These are phyloP conservation scores for Eleutherodactylus coqui DNA, from an alignment of 2,797 vertebrate genomes.

Conservation along the genomic window DNA sequence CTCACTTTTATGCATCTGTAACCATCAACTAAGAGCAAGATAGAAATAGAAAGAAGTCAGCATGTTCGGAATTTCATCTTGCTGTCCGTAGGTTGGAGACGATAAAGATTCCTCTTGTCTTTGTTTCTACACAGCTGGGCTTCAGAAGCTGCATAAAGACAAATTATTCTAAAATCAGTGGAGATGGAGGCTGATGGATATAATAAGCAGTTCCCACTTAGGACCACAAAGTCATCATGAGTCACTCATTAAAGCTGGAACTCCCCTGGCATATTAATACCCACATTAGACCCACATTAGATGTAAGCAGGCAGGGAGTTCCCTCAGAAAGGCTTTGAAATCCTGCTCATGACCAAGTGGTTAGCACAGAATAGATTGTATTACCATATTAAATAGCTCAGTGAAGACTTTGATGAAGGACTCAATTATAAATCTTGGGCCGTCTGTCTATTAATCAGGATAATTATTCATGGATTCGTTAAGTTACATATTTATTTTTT, in stretches of 20 bases:
- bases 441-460: background rate
- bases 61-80: too few species aligned
- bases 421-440: conserved; percentile 11
- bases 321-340: background rate
- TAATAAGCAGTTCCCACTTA: too few species aligned
- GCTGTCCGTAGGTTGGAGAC: too few species aligned
- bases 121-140: too few species aligned
- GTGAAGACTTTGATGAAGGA: conserved; percentile 28
- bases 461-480: conserved; percentile 23
- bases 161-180: too few species aligned
- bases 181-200: too few species aligned
- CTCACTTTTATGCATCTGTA: too few species aligned
- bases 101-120: too few species aligned
- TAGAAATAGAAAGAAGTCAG: too few species aligned
- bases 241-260: background rate
- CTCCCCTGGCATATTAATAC: background rate
- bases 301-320: background rate
- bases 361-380: conserved; percentile 20
- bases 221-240: too few species aligned
- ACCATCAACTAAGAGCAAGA: too few species aligned
- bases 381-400: conserved; percentile 21
- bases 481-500: conserved; percentile 11
- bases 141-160: too few species aligned
- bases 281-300: background rate
- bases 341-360: background rate